Evolutionary conservation across 1,140 invertebrate genomes (phyloP).

Genomic region (Apis dorsata): DNA sequence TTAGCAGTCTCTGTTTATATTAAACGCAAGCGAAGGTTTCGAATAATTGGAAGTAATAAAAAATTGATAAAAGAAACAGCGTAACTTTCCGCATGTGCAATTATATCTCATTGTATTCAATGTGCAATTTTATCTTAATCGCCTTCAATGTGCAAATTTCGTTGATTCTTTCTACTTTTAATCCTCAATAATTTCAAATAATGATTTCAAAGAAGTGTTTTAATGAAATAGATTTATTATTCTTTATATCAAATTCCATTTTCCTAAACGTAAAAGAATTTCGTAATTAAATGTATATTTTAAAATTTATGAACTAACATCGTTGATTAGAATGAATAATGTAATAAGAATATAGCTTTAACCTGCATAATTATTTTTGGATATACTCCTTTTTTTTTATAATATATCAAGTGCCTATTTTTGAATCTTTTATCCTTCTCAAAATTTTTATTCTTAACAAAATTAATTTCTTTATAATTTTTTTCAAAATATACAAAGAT

Average conservation of each 20-base stretch:
- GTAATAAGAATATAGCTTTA: background rate
- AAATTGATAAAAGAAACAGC: background rate
- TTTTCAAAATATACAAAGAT: too few species aligned
- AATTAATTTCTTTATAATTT: too few species aligned
- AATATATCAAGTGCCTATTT: too few species aligned
- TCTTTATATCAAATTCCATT: background rate
- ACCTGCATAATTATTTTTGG: background rate
- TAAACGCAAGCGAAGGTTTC: background rate
- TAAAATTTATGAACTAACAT: background rate
- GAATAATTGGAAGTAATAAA: background rate
- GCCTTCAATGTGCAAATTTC: conserved; percentile 26
- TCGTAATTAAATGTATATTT: background rate
- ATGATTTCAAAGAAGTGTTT: background rate
- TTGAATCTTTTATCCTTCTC: too few species aligned
- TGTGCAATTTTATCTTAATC: conserved; percentile 11
- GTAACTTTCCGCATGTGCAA: background rate
- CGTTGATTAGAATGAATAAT: background rate
- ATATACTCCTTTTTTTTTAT: too few species aligned
- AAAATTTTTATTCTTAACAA: too few species aligned
- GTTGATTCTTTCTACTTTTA: conserved; percentile 15
- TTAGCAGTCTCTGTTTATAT: background rate
- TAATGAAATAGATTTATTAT: background rate
- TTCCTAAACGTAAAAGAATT: background rate
- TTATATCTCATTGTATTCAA: conserved; percentile 20
- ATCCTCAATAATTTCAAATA: background rate